Evolutionary conservation across 2,888 invertebrate genomes (phyloP), one percentile per base, ranked within the genome.

Genomic region (Parapristionchus giblindavisi): DNA sequence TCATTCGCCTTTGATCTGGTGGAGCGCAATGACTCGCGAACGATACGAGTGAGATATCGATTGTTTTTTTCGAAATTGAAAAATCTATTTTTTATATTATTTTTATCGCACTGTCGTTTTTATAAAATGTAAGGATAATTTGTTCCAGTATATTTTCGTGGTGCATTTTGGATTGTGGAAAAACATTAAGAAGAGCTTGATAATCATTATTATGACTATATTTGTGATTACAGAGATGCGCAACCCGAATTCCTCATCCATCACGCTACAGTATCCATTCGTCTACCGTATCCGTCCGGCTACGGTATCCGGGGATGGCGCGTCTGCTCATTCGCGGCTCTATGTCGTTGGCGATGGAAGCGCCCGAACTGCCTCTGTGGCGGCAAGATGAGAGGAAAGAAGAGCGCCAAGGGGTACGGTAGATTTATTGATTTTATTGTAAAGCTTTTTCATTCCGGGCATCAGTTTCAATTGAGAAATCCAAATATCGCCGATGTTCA

Each of bases 201-300:
- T n/a, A n/a, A n/a, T 14, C 24, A 6, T n/a, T 54, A n/a, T 6
- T 54, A 24, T 43, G 43, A 14, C 11, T 29, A n/a, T 71, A 8
- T 34, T 3, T 60, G 60, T 24, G n/a, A n/a, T 75, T 81, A 75
- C 77, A 86, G 91, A 92, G 40, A 88, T 94, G 48, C 90, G 92
- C 81, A 94, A 94, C 89, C 91, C 91, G 79, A 94, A 94, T 89
- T 93, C 93, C 14, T 92, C 93, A 40, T 91, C 91, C 83, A 91
- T 94, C 82, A 91, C 91, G 76, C 86, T 92, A 79, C 91, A n/a
- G n/a, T n/a, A n/a, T n/a, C n/a, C n/a, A n/a, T n/a, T n/a, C n/a
- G n/a, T n/a, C n/a, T n/a, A n/a, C n/a, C n/a, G n/a, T 90, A 79
- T 78, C 79, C 17, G 75, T 86, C 14, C 76, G 75, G 21, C 75